A percentile compares a stretch with the other conserved stretches of the same genome.
These are phyloP conservation scores for Flexamia atlantica DNA, from an alignment of 2,888 invertebrate genomes.

Conservation along the genomic window DNA sequence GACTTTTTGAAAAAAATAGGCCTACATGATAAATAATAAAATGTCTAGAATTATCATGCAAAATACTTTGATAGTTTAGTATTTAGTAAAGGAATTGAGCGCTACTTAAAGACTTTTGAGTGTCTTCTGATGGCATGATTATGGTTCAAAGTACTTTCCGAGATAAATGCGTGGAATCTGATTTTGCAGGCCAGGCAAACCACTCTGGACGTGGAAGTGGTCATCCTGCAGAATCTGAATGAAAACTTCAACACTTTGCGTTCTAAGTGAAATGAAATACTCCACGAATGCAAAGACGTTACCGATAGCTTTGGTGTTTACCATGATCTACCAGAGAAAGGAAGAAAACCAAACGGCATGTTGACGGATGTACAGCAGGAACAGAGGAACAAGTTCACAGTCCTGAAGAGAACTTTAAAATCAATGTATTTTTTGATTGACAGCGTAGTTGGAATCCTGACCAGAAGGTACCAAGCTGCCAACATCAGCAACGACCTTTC, in stretches of 20 bases:
- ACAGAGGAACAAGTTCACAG: neutral
- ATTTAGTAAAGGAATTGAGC: conserved; percentile 29
- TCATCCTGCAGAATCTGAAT: neutral
- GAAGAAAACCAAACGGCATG: conserved; percentile 27
- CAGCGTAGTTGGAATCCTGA: conserved; percentile 2
- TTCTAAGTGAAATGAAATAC: conserved; percentile 11
- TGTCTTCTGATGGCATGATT: conserved; percentile 36
- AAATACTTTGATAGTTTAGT: too few species aligned
- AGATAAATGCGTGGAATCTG: neutral
- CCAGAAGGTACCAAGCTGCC: neutral
- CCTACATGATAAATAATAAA: too few species aligned
- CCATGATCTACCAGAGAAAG: conserved; percentile 16
- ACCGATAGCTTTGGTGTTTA: neutral
- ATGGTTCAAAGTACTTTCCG: conserved; percentile 35
- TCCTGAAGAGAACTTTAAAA: conserved; percentile 45
- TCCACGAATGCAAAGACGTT: conserved; percentile 23
- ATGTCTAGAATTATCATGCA: too few species aligned
- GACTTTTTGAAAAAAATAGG: too few species aligned
- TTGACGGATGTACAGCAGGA: neutral
- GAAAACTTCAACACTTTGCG: conserved; percentile 30
- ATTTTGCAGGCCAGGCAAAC: neutral
- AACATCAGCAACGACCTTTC: neutral
- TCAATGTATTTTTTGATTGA: conserved; percentile 47
- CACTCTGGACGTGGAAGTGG: neutral
- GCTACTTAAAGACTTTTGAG: conserved; percentile 1